Conservation (phyloP, 2,113 vertebrate genomes). For the Tupaia tana region DNA sequence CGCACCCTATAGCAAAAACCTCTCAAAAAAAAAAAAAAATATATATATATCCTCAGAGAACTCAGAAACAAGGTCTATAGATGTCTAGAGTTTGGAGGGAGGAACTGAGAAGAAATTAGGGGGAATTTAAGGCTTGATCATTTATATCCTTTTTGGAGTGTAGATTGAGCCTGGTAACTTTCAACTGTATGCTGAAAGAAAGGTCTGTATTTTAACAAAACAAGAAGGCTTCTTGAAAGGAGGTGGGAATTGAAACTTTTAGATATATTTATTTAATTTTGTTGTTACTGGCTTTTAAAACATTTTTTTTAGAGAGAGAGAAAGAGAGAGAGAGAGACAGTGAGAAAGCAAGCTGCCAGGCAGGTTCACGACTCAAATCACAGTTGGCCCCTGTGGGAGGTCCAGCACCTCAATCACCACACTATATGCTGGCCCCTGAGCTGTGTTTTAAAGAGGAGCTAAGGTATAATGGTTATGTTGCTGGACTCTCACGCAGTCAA, state of each 20-base stretch:
- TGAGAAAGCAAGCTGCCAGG: too few species aligned
- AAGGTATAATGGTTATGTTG: neutral
- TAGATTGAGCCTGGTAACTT: neutral
- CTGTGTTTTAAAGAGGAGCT: conserved; percentile 7
- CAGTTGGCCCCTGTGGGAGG: too few species aligned
- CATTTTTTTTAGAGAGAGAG: too few species aligned
- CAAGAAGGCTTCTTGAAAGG: conserved; percentile 25
- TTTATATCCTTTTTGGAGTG: conserved; percentile 2
- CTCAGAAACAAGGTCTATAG: neutral
- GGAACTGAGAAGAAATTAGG: neutral
- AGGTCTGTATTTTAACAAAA: conserved; percentile 33
- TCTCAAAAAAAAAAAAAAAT: too few species aligned
- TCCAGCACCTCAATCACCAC: too few species aligned
- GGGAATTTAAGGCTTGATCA: conserved; percentile 29
- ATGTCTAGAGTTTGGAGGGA: neutral
- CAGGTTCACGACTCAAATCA: too few species aligned
- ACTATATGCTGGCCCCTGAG: neutral
- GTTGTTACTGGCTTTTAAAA: too few species aligned
- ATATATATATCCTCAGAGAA: neutral
- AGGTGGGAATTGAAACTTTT: too few species aligned
- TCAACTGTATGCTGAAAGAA: neutral
- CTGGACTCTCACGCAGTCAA: too few species aligned
- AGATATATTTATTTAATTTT: too few species aligned
- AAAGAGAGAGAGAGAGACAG: too few species aligned
- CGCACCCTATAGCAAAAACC: too few species aligned